A percentile compares a stretch with the other conserved stretches of the same genome.
Conservation (phyloP, 2,113 vertebrate genomes). For the Poeciliopsis turrubarensis region DNA sequence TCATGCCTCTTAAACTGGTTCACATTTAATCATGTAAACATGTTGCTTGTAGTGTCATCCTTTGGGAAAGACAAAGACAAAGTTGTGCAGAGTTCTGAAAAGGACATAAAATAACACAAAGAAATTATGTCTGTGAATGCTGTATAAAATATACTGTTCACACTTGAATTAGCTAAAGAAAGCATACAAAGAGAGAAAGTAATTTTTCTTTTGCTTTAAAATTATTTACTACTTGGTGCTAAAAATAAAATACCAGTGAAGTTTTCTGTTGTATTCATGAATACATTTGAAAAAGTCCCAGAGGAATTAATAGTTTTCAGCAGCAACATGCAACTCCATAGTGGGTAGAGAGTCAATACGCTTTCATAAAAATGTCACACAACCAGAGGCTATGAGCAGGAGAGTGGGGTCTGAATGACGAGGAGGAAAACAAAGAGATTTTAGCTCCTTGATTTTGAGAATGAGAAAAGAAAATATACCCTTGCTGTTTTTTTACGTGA, state of each 20-base stretch:
- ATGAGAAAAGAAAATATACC: conserved; percentile 4
- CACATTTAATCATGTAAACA: not conserved
- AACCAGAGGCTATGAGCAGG: conserved; percentile 13
- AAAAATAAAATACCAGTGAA: no score
- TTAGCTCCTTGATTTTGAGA: conserved; percentile 28
- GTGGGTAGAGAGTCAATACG: conserved; percentile 19
- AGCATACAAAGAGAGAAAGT: no score
- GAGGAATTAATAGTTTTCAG: no score
- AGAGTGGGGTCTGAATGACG: not conserved
- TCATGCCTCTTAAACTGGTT: no score
- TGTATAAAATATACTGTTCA: no score
- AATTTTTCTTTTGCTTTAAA: no score
- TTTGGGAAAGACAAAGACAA: not conserved
- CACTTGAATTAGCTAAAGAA: no score
- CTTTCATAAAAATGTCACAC: conserved; percentile 51
- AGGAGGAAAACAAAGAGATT: not conserved
- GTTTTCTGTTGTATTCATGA: no score
- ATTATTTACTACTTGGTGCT: no score
- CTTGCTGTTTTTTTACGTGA: conserved; percentile 23
- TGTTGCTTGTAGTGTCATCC: not conserved
- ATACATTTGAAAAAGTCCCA: no score
- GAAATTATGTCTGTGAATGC: no score
- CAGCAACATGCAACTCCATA: not conserved
- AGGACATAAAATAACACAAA: not conserved
- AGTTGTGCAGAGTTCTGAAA: not conserved